Evolutionary conservation across 2,888 invertebrate genomes (phyloP).

Genomic region (Agelastica alni): DNA sequence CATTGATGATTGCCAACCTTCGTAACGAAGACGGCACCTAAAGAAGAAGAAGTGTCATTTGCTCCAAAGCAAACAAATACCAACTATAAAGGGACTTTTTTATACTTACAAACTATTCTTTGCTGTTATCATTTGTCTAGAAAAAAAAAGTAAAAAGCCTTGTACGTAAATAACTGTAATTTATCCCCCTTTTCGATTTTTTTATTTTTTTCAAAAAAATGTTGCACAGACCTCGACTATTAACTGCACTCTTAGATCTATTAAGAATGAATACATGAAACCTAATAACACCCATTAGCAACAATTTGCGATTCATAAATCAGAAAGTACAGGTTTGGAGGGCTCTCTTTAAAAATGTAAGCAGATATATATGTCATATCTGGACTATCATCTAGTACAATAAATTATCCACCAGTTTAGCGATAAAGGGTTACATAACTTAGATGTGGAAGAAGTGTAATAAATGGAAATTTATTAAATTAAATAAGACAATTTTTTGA

Average conservation of each 20-base stretch:
- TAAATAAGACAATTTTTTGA: too few species aligned
- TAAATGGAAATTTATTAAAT: background rate
- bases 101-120: too few species aligned
- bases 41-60: too few species aligned
- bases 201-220: too few species aligned
- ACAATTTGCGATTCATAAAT: slow-evolving; percentile 26
- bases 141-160: too few species aligned
- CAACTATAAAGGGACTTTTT: too few species aligned
- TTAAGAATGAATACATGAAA: slow-evolving; percentile 11
- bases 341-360: slow-evolving; percentile 4
- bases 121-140: too few species aligned
- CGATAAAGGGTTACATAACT: background rate
- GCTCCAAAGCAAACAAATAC: too few species aligned
- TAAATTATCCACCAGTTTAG: slow-evolving; percentile 10
- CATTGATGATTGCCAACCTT: too few species aligned
- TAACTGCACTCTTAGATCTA: background rate
- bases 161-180: too few species aligned
- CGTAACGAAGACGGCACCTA: too few species aligned
- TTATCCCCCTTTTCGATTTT: too few species aligned
- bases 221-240: background rate
- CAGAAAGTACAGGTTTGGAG: slow-evolving; percentile 16
- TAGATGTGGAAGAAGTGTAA: background rate
- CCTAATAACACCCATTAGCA: slow-evolving; percentile 20
- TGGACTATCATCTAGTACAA: slow-evolving; percentile 5
- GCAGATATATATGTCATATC: slow-evolving; percentile 16